Evolutionary conservation across 35 echinoderm and acorn worm species (phyloP).

Genomic region (Chiridota heheva): DNA sequence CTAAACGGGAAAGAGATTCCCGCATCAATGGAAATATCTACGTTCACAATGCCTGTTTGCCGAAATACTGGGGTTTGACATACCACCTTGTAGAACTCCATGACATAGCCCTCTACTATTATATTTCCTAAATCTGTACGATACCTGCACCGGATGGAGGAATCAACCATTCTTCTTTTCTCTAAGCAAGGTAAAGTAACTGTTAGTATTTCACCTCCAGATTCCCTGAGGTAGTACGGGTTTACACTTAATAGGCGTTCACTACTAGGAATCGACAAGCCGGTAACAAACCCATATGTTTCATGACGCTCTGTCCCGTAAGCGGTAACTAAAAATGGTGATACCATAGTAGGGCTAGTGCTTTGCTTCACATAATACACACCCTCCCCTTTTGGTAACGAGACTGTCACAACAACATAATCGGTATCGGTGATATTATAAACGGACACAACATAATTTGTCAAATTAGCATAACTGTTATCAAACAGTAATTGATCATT

Average conservation of each 20-base stretch:
- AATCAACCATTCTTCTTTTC: neutral
- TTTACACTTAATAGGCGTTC: slow-evolving; percentile 38
- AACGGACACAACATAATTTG: neutral
- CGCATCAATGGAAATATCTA: slow-evolving; percentile 49
- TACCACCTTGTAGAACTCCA: slow-evolving; percentile 21
- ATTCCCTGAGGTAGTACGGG: slow-evolving; percentile 54
- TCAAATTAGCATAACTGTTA: too few species aligned
- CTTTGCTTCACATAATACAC: slow-evolving; percentile 63
- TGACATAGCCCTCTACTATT: neutral
- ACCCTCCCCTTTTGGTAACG: slow-evolving; percentile 39
- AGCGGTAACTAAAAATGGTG: slow-evolving; percentile 56
- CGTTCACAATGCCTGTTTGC: slow-evolving; percentile 5
- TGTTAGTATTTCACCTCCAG: slow-evolving; percentile 46
- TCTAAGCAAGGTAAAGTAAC: slow-evolving; percentile 65
- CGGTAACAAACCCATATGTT: slow-evolving; percentile 60
- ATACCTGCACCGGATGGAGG: slow-evolving; percentile 11
- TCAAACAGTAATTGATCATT: slow-evolving; percentile 5
- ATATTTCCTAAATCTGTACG: slow-evolving; percentile 15
- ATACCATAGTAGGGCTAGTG: slow-evolving; percentile 18
- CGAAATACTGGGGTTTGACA: slow-evolving; percentile 58
- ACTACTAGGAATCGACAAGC: slow-evolving; percentile 58
- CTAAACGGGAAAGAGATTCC: slow-evolving; percentile 52
- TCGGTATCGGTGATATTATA: slow-evolving; percentile 10
- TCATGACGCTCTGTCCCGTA: slow-evolving; percentile 60
- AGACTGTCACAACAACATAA: neutral